Evolutionary conservation across 2,797 vertebrate genomes (phyloP), one percentile per base, ranked within the genome.

Genomic region (Trachurus trachurus): DNA sequence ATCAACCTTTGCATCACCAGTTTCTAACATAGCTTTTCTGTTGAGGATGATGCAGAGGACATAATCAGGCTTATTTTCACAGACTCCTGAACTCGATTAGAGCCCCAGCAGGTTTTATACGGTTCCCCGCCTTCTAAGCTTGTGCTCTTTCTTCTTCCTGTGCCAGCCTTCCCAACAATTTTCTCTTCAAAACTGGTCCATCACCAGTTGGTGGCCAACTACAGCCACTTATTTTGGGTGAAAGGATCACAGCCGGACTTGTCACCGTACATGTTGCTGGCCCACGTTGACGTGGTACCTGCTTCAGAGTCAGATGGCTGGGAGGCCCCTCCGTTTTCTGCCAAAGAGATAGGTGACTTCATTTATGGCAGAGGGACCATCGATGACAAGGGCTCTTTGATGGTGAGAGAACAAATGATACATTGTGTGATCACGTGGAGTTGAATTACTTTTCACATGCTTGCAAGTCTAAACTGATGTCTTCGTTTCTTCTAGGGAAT

Each of bases 271-370:
- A 93, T 99, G 93, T 94, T 99, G 58, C 84, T 98, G 75, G 97
- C 98, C 42, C 98, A 99, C 92, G 95, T 96, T n/a, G 98, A 99
- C n/a, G 97, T 99, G 45, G 98, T 99, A 6, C 97, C 98, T 15
- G 97, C 97, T 60, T n/a, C 92, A 15, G 95, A 95, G 82, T 88
- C 92, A 0, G 95, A 98, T 42, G 97, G 95, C 67, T 99, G 98
- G 98, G 95, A 97, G 0, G 95, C 96, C 3, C 97, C 96, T 5
- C 98, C 98, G 0, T 99, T 99, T 91, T 98, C 97, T 66, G 98
- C 96, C 37, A 58, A 95, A 72, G 97, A 98, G 84, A 94, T 89
- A 1, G 89, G 96, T 67, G 98, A 96, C n/a, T 98, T 97, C 90
- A 97, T 99, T 92, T 96, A 99, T 0, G 97, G 98, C 17, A 95